These are phyloP conservation scores for Archips xylosteana DNA, from an alignment of 2,888 invertebrate species.

Conservation along the genomic window DNA sequence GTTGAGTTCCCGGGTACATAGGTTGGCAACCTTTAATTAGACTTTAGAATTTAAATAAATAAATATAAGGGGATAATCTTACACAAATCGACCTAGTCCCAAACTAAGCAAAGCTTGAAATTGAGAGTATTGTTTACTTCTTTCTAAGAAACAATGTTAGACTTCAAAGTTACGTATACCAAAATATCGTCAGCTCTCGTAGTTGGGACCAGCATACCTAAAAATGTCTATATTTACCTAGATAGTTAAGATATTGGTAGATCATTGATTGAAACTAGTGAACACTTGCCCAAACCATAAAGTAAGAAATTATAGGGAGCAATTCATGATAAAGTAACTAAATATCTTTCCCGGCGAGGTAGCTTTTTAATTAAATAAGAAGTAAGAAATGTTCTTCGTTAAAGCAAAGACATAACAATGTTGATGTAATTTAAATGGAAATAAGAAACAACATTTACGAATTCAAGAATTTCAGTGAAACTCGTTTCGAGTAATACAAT, in stretches of 20 bases:
- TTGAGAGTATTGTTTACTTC: no score
- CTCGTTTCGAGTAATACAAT: slow-evolving; percentile 25
- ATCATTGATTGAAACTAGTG: neutral
- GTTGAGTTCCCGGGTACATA: neutral
- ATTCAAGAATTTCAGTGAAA: slow-evolving; percentile 21
- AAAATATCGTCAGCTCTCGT: no score
- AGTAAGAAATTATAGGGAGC: neutral
- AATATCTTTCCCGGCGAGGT: neutral
- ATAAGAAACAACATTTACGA: slow-evolving; percentile 20
- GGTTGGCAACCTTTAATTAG: neutral
- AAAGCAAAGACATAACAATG: slow-evolving; percentile 6
- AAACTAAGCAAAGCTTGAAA: no score
- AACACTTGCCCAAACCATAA: neutral
- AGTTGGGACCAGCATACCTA: no score
- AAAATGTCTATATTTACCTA: no score
- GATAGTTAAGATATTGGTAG: no score
- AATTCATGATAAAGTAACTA: neutral
- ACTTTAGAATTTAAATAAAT: no score
- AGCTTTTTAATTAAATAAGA: slow-evolving; percentile 8
- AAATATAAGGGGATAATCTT: no score
- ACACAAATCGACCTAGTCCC: no score
- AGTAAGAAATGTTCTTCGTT: slow-evolving; percentile 4
- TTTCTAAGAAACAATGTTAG: no score
- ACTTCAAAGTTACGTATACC: no score
- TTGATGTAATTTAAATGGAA: slow-evolving; percentile 17